Conservation (phyloP, 2,113 vertebrate species). For the Diadophis punctatus region DNA sequence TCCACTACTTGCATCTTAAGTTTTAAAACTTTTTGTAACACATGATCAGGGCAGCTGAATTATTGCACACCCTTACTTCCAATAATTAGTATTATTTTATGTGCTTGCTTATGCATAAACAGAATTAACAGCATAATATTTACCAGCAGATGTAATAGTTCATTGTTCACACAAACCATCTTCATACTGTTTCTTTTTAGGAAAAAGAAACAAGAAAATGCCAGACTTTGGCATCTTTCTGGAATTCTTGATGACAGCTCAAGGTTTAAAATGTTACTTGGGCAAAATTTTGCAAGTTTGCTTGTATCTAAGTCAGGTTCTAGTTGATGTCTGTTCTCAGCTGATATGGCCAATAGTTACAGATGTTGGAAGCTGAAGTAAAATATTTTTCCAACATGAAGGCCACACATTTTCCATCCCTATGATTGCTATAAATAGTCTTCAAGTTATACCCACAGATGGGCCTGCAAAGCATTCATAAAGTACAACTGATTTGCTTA, state of each 20-base stretch:
- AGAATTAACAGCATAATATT: neutral
- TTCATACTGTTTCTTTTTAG: neutral
- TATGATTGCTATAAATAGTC: neutral
- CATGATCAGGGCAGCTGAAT: neutral
- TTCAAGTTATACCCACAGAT: too few species aligned
- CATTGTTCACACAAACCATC: neutral
- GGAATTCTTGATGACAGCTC: neutral
- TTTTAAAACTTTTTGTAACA: neutral
- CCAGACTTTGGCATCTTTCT: neutral
- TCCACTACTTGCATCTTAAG: neutral
- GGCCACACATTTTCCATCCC: neutral
- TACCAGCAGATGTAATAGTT: neutral
- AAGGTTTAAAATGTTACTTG: neutral
- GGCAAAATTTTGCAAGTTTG: neutral
- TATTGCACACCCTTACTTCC: neutral
- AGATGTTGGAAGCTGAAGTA: neutral
- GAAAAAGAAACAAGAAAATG: slow-evolving; percentile 4
- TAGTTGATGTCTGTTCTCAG: neutral
- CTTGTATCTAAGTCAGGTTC: neutral
- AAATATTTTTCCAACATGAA: neutral
- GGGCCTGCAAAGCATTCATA: too few species aligned
- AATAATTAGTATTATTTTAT: neutral
- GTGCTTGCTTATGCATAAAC: neutral
- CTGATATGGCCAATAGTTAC: neutral
- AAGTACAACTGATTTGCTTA: too few species aligned